A percentile compares a stretch with the other conserved stretches of the same genome.
Conservation (phyloP, 2,888 invertebrate genomes). For the Agriotes lineatus region DNA sequence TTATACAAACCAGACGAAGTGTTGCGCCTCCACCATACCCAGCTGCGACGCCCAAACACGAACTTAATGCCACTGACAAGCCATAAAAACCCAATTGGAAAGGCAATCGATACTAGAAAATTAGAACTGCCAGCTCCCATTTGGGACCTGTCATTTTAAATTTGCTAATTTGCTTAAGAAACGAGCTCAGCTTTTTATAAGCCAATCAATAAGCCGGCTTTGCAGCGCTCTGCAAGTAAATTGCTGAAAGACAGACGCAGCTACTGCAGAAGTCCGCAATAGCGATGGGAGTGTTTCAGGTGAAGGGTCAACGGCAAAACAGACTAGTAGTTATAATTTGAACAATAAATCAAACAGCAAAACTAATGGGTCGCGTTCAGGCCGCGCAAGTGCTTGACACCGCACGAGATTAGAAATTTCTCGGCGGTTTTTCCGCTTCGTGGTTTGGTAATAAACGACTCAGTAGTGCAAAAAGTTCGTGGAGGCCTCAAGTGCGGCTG, state of each 20-base stretch:
- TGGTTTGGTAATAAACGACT: neutral
- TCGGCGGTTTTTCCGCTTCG: neutral
- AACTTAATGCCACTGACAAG: neutral
- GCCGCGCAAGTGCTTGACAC: constrained; percentile 18
- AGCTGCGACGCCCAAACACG: neutral
- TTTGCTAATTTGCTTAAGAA: neutral
- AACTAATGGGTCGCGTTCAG: constrained; percentile 20
- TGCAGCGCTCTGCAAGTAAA: constrained; percentile 19
- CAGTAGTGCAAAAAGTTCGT: neutral
- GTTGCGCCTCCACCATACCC: constrained; percentile 10
- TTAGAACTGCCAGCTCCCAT: constrained; percentile 1
- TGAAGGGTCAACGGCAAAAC: constrained; percentile 31
- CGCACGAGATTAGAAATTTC: constrained; percentile 21
- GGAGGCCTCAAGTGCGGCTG: neutral
- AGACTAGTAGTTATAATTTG: constrained; percentile 32
- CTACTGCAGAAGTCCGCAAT: constrained; percentile 24
- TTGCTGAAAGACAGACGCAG: constrained; percentile 18
- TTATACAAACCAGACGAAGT: neutral
- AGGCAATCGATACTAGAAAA: constrained; percentile 4
- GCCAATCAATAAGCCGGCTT: neutral
- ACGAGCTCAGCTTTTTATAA: too few relatives aligned
- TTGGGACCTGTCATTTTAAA: neutral
- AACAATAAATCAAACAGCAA: constrained; percentile 32
- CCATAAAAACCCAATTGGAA: neutral
- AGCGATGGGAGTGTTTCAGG: constrained; percentile 28